These are phyloP conservation scores for Myxocyprinus asiaticus DNA, from an alignment of 2,113 vertebrate genomes.

Conservation along the genomic window DNA sequence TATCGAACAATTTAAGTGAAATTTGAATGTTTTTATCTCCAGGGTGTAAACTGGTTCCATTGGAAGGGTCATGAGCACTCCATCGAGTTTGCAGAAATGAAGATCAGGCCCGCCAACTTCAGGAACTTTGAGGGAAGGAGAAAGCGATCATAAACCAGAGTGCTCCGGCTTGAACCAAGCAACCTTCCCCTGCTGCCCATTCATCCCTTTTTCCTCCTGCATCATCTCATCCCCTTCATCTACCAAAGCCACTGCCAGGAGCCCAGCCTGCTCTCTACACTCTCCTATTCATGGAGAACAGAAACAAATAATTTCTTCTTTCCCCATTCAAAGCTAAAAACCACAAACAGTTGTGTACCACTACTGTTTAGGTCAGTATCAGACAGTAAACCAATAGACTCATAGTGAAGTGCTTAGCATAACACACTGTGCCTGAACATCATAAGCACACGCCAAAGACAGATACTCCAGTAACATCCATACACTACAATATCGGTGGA, in stretches of 20 bases:
- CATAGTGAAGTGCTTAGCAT: conserved; percentile 17
- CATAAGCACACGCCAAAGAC: conserved; percentile 67
- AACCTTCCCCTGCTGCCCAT: conserved; percentile 45
- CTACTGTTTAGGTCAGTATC: conserved; percentile 28
- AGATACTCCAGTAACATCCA: conserved; percentile 29
- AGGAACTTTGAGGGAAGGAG: conserved; percentile 91
- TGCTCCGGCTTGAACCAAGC: conserved; percentile 35
- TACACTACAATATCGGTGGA: conserved; percentile 49
- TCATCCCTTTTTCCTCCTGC: conserved; percentile 32
- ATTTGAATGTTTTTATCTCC: neutral
- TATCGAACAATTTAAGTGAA: neutral
- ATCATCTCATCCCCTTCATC: conserved; percentile 61
- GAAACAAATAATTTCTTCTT: neutral
- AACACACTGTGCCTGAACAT: conserved; percentile 19
- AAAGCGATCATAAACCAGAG: conserved; percentile 82
- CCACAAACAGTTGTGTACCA: conserved; percentile 25
- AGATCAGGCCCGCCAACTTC: conserved; percentile 93
- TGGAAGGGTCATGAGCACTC: conserved; percentile 98
- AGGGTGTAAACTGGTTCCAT: conserved; percentile 99
- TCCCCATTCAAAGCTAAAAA: conserved; percentile 16
- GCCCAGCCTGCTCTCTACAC: conserved; percentile 46
- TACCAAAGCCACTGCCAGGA: conserved; percentile 77
- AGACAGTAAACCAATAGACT: conserved; percentile 11
- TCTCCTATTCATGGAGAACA: conserved; percentile 16
- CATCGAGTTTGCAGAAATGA: conserved; percentile 97